Evolutionary conservation across 2,113 vertebrate genomes (phyloP).

Genomic region (chimpanzee (Pan troglodytes)): NHGRI_mPanTro3-v2.1_pri NC_072411.2:86324501-86325000

Average conservation of each 20-base stretch:
- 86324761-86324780: not conserved
- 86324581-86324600: conserved; percentile 1
- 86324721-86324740: not conserved
- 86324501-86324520: not conserved
- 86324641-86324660: not conserved
- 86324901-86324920: not conserved
- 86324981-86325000: not conserved
- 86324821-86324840: not conserved
- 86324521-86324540: not conserved
- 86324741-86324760: not conserved
- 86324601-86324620: not conserved
- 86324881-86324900: not conserved
- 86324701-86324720: not conserved
- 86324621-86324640: not conserved
- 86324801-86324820: not conserved
- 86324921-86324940: not conserved
- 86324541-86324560: not conserved
- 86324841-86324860: not conserved
- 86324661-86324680: not conserved
- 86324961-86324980: not conserved
- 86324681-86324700: not conserved
- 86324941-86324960: not conserved
- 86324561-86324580: not conserved
- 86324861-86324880: not conserved
- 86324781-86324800: not conserved